These are phyloP conservation scores for Eremobia ochroleuca DNA, from an alignment of 2,888 invertebrate species.

Conservation along the genomic window DNA sequence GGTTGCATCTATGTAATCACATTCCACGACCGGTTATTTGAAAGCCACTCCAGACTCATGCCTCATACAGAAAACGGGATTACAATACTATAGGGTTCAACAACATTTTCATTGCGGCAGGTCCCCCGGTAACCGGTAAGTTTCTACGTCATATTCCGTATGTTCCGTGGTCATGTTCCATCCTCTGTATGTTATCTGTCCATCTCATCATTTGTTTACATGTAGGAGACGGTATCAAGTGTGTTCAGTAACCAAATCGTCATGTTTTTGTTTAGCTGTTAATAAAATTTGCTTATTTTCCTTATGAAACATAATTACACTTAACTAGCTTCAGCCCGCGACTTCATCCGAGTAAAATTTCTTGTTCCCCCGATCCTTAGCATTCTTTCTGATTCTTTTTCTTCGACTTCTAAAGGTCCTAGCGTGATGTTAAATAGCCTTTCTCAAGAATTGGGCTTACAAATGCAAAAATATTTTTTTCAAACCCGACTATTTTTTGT, in stretches of 20 bases:
- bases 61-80: slow-evolving; percentile 31
- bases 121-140: slow-evolving; percentile 31
- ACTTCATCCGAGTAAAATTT: no score
- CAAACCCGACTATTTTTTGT: no score
- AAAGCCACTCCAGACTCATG: neutral
- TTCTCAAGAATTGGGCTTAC: neutral
- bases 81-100: slow-evolving; percentile 25
- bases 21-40: slow-evolving; percentile 34
- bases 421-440: neutral
- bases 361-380: no score
- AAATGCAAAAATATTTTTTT: neutral
- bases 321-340: neutral
- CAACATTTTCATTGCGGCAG: slow-evolving; percentile 26
- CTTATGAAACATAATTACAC: neutral
- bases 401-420: no score
- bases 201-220: slow-evolving; percentile 3
- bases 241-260: neutral
- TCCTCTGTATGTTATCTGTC: neutral
- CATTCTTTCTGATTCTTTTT: no score
- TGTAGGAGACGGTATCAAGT: neutral
- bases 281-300: slow-evolving; percentile 12
- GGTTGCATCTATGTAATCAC: neutral
- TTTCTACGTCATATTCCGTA: slow-evolving; percentile 16
- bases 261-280: neutral
- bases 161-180: neutral